These are phyloP conservation scores for Turritopsis dohrnii DNA, from an alignment of 30 jellyfish, hydroid and myxozoan species.

Conservation along the genomic window DNA sequence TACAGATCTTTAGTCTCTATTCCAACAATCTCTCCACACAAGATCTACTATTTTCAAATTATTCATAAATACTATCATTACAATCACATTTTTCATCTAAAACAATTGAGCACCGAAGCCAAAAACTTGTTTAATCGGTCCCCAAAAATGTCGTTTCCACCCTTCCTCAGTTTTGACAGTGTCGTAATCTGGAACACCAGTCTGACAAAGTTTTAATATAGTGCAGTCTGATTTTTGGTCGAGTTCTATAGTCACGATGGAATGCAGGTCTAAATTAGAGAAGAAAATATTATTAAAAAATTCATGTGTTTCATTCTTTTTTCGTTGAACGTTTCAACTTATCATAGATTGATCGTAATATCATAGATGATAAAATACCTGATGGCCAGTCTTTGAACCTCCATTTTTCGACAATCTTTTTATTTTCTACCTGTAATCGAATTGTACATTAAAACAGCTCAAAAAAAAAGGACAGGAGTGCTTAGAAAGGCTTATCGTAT, in stretches of 20 bases:
- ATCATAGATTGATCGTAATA: background rate
- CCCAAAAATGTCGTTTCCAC: slow-evolving; percentile 91
- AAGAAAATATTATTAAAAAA: background rate
- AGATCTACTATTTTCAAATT: background rate
- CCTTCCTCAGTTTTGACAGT: slow-evolving; percentile 78
- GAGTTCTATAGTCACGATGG: slow-evolving; percentile 65
- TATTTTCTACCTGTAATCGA: slow-evolving; percentile 36
- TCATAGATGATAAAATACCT: slow-evolving; percentile 36
- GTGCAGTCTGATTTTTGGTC: slow-evolving; percentile 78
- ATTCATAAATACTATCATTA: background rate
- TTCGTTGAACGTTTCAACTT: no score
- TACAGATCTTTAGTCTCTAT: background rate
- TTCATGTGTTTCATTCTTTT: background rate
- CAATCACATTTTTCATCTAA: slow-evolving; percentile 1
- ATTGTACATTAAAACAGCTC: background rate
- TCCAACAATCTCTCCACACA: no score
- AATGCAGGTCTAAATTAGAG: slow-evolving; percentile 43
- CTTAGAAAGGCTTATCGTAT: background rate
- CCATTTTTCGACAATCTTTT: slow-evolving; percentile 91
- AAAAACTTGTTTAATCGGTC: slow-evolving; percentile 77
- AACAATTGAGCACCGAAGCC: slow-evolving; percentile 91
- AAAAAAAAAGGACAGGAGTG: background rate
- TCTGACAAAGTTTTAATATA: slow-evolving; percentile 56
- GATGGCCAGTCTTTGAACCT: slow-evolving; percentile 88
- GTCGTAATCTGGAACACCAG: slow-evolving; percentile 93